phyloP scores from a whole-genome alignment of 2,797 vertebrate genomes.

The Chelonia mydas region DNA sequence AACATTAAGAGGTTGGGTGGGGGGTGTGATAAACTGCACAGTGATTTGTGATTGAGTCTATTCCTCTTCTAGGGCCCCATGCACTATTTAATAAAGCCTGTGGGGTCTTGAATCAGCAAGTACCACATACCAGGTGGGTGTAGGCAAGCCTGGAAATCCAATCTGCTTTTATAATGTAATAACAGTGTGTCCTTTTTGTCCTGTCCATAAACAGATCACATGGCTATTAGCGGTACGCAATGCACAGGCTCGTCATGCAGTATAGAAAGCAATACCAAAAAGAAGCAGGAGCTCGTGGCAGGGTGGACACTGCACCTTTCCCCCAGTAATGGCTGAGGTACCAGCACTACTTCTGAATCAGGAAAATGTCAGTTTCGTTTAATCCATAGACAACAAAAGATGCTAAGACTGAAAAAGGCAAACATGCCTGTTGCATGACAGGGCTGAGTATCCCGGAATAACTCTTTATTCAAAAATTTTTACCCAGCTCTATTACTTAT shows the following conservation, averaged over 20 bases:
- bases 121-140: accelerated
- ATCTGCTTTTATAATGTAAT: accelerated
- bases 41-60: not conserved
- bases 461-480: not conserved
- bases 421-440: not conserved
- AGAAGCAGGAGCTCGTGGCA: not conserved
- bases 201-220: not conserved
- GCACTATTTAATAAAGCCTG: not conserved
- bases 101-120: not conserved
- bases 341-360: accelerated
- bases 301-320: not conserved
- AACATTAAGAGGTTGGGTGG: not conserved
- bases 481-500: not conserved
- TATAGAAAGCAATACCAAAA: not conserved
- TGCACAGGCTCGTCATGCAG: accelerated
- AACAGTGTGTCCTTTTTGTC: not conserved
- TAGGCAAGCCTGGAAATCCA: not conserved
- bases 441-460: not conserved
- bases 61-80: not conserved
- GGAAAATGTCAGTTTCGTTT: not conserved
- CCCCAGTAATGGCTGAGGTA: not conserved
- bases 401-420: not conserved
- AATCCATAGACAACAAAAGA: not conserved
- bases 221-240: not conserved
- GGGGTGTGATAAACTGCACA: not conserved